These are phyloP conservation scores for Onychomys torridus DNA, from an alignment of 2,797 vertebrate genomes.

Conservation along the genomic window DNA sequence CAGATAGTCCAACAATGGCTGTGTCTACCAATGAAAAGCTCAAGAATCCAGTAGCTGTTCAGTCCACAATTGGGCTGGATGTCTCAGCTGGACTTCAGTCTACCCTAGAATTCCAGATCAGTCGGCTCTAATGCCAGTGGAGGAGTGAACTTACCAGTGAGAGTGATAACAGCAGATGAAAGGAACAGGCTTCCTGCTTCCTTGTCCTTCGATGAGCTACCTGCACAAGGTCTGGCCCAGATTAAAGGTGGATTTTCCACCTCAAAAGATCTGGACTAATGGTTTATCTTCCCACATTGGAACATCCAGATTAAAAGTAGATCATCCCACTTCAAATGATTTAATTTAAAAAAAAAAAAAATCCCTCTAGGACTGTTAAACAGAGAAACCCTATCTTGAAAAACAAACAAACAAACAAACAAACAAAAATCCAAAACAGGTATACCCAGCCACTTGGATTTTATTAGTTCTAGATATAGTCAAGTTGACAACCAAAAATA, in stretches of 20 bases:
- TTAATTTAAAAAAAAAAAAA: not conserved
- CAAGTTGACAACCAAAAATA: not conserved
- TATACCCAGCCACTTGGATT: not conserved
- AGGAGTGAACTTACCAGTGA: not conserved
- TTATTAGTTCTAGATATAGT: not conserved
- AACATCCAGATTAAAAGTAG: not conserved
- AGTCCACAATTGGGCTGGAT: not conserved
- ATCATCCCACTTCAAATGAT: not conserved
- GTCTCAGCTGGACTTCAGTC: not conserved
- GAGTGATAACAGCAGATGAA: not conserved
- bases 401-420: no score
- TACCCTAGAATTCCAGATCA: not conserved
- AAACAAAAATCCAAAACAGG: not conserved
- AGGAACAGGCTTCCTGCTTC: not conserved
- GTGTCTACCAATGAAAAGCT: not conserved
- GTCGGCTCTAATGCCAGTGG: not conserved
- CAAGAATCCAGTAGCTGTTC: not conserved
- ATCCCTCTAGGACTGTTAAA: not conserved
- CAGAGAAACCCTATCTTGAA: not conserved
- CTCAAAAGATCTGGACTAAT: not conserved
- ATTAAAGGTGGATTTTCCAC: not conserved
- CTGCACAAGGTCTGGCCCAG: not conserved
- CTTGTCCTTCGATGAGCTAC: not conserved
- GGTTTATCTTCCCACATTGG: not conserved
- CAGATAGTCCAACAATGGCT: not conserved